Evolutionary conservation across 2,113 vertebrate species (phyloP), one percentile per base, ranked within the genome.

Genomic region (Phrynosoma platyrhinos): DNA sequence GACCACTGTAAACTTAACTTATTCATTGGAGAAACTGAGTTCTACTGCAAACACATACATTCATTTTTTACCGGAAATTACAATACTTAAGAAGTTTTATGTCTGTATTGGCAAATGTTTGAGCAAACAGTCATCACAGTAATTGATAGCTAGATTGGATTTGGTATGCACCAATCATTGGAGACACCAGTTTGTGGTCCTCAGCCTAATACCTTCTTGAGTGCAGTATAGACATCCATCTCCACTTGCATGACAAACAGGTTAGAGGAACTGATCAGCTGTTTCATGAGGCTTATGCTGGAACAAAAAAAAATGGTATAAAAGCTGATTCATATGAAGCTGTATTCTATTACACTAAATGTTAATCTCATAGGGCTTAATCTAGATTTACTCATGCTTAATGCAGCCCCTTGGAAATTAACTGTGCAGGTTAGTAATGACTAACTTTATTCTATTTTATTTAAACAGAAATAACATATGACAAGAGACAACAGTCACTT

Each of bases 201-300:
- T 20, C 1, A 27, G 23, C 10, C 0, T 10, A 53, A 9, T 96
- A 99, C 99, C 98, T 99, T 99, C 94, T 99, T 99, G 90, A 99
- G 97, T 92, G 98, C 98, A 4, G 98, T 99, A 88, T 99, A 99
- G 1, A 99, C 98, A 5, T 99, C 99, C 98, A 99, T 99, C 91
- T 99, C 99, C 89, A 99, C 98, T 96, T 99, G 99, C 98, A 99
- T 99, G 80, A 99, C 99, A 91, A 99, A 98, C 76, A 99, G 97
- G 91, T 99, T 98, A 6, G 98, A 98, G 0, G 99, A 99, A 93
- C 97, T 97, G 85, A 99, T 98, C 94, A 99, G 97, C 92, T 98
- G 98, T 72, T 98, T 97, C 98, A 99, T 99, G 92, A 99, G 95
- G 47, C 97, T 98, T 90, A 97, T 95, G 90, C 99, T 99, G 95